Base-by-base conservation (phyloP, 2,797 vertebrate species). In the Simalia tracyae region DNA sequence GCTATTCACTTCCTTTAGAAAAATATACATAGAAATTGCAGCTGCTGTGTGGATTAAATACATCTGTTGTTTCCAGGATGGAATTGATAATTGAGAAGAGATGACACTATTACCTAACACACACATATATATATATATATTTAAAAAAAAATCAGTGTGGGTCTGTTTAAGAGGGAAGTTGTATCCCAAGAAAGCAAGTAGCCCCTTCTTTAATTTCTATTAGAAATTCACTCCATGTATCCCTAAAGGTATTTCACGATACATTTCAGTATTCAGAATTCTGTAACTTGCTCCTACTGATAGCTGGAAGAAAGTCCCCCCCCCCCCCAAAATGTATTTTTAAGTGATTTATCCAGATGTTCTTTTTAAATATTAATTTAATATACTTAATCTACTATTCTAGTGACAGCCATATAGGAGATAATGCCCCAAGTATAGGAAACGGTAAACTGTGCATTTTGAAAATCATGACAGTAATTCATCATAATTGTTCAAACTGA, bases 151-250 rank as follows among this genome's bases (percentile, higher is more conserved):
- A 84, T 56, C 61, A 93, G 84, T 88, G 50, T 92, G 93, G 91
- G 88, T 95, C 91, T 94, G 46, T 95, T 95, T 93, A 92, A 95
- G 93, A 94, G 92, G 4, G 15, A 84, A n/a, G 94, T 96, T 94
- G 88, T 94, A 59, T 87, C 89, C 85, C 94, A 95, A 94, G 89
- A 94, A 87, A 87, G 84, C 92, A 96, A 94, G 90, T 95, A 28
- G 89, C 28, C 95, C 93, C 5, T 86, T 84, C 93, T 92, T 92
- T 89, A 93, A 86, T 85, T 96, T 94, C 95, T 94, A 94, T 91
- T 96, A 95, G 96, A 95, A 94, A 95, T 97, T 92, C 87, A 96
- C 95, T 96, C 97, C 95, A 66, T 94, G 31, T 84, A 93, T 93
- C 95, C 94, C 95, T 94, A 92, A 94, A 96, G 96, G 90, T 95